A percentile compares a stretch with the other conserved stretches of the same genome.
phyloP scores from a whole-genome alignment of 2,113 vertebrate species.

The Trichechus manatus region DNA sequence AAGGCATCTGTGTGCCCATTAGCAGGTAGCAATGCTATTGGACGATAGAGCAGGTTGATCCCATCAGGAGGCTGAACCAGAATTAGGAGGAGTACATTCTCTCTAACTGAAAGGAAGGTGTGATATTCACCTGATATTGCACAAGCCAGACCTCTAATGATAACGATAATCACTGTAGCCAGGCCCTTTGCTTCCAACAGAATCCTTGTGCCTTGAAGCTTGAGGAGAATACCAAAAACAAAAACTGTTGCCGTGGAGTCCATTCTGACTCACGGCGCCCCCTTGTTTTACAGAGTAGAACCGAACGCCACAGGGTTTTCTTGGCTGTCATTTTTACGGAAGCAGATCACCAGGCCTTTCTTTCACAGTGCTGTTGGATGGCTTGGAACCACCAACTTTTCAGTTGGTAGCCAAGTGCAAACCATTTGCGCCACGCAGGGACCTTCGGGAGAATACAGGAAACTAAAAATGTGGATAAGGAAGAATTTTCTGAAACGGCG shows the following conservation, averaged over 20 bases:
- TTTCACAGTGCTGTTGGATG: neutral
- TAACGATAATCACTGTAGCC: neutral
- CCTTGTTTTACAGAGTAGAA: neutral
- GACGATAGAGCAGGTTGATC: neutral
- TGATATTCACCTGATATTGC: neutral
- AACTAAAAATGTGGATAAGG: neutral
- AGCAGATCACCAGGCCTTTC: neutral
- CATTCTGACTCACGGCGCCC: neutral
- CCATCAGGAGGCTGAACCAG: neutral
- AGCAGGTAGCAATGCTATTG: neutral
- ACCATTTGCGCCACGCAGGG: neutral
- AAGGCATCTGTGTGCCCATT: constrained; percentile 32
- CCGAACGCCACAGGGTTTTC: neutral
- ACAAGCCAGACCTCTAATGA: neutral
- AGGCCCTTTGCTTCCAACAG: neutral
- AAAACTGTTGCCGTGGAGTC: neutral
- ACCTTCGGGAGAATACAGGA: neutral
- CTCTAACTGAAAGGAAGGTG: neutral
- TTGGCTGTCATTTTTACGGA: neutral
- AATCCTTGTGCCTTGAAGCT: neutral
- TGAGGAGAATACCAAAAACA: neutral
- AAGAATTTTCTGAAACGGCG: neutral
- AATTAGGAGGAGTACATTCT: neutral
- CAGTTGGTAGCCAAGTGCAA: neutral
- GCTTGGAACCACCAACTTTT: neutral